Evolutionary conservation across 1,140 invertebrate species (phyloP), one percentile per base, ranked within the genome.

Genomic region (Drosophila lacertosa): DNA sequence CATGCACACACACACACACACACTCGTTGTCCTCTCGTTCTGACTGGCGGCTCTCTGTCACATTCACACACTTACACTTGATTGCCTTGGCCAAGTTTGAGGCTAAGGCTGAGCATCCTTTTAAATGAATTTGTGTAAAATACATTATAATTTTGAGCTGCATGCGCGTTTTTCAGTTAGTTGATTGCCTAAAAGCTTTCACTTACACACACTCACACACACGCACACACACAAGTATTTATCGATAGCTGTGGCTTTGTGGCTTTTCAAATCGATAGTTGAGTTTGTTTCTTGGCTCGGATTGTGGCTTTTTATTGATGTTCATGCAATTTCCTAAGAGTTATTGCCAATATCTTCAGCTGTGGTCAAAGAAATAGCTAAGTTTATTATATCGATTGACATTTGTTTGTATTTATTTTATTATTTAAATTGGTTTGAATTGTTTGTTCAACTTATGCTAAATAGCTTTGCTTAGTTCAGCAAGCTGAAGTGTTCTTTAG

Each of bases 41-140:
- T 48, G 32, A 22, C 29, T 40, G 47, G 15, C 68, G 47, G 15
- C 68, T 42, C 39, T 51, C 45, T 67, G 35, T 40, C 47, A 63
- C 44, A 29, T 24, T 35, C 40, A 50, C 53, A 55, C 72, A 44
- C 48, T 55, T 40, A 24, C 37, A 44, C 26, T 33, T 54, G 47
- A 51, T 55, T 70, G 67, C 71, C 70, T 64, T 64, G 70, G 55
- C 66, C 55, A 77, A 74, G 74, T 65, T 77, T 65, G 71, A 70
- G 71, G 65, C 72, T 74, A 69, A 57, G 71, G 65, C 71, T 74
- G 57, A 66, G 71, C 57, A 71, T 71, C 72, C 72, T 76, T 79
- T 80, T 75, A 80, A 80, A 72, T 80, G 77, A 80, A 80, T 80
- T 77, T 70, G 74, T 59, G 66, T 24, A 70, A 74, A 74, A 70